Percentiles rank a stretch among this genome's conserved stretches.
Conservation (phyloP, 1,140 invertebrate genomes). For the Aphidius gifuensis region DNA sequence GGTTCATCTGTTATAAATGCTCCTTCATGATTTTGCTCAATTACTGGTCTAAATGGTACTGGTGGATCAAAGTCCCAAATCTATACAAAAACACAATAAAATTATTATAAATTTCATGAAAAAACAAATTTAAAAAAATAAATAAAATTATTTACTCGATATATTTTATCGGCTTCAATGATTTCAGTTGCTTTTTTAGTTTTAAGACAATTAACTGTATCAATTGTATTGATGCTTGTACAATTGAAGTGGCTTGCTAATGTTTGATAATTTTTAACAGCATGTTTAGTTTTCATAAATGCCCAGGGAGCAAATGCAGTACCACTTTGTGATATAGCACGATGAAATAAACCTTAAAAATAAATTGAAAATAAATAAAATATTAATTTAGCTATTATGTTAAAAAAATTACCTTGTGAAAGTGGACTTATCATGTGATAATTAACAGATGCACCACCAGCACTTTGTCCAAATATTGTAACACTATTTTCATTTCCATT, state of each 20-base stretch:
- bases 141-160: constrained; percentile 54
- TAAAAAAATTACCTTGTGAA: constrained; percentile 55
- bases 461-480: constrained; percentile 68
- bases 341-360: constrained; percentile 66
- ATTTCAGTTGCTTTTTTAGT: constrained; percentile 59
- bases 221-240: constrained; percentile 49
- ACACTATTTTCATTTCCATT: constrained; percentile 69
- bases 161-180: constrained; percentile 60
- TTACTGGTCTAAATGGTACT: constrained; percentile 69
- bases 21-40: constrained; percentile 61
- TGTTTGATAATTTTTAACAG: constrained; percentile 60
- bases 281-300: constrained; percentile 61
- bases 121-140: neutral
- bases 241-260: constrained; percentile 64
- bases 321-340: constrained; percentile 75
- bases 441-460: constrained; percentile 65
- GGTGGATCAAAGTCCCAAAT: constrained; percentile 64
- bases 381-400: neutral
- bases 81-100: neutral
- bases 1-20: constrained; percentile 64
- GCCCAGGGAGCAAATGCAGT: constrained; percentile 76
- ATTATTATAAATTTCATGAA: neutral
- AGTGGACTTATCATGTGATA: constrained; percentile 69
- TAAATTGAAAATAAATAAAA: neutral
- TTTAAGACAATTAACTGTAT: constrained; percentile 61